Percentiles rank a stretch among this genome's conserved stretches.
These are phyloP conservation scores for Cettia cetti DNA, from an alignment of 2,113 vertebrate species.

Conservation along the genomic window DNA sequence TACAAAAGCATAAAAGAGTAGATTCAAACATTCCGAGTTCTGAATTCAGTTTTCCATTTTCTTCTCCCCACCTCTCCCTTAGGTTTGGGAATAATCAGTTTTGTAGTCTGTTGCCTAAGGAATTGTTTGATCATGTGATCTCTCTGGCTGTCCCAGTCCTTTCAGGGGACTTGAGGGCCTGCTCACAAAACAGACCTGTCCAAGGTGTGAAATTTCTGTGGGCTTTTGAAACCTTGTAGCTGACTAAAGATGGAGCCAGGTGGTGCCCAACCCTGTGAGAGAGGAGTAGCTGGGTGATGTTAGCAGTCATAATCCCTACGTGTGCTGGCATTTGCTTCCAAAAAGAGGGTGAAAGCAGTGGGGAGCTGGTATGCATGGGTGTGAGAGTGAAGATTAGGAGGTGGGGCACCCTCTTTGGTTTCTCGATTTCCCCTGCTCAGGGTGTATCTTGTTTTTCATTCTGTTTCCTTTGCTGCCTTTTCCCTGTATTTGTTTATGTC, in stretches of 20 bases:
- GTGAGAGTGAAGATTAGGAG: rapidly evolving
- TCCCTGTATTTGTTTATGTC: background rate
- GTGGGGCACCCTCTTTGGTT: background rate
- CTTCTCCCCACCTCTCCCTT: background rate
- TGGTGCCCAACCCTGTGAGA: rapidly evolving
- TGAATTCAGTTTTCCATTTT: background rate
- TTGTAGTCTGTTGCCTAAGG: background rate
- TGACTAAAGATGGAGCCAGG: background rate
- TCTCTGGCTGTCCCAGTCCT: background rate
- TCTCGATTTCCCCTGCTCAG: background rate
- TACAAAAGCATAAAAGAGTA: background rate
- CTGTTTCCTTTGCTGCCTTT: background rate
- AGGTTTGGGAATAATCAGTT: background rate
- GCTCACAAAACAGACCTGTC: background rate
- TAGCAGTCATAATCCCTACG: rapidly evolving
- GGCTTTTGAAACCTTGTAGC: background rate
- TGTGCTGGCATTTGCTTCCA: background rate
- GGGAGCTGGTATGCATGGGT: background rate
- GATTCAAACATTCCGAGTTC: background rate
- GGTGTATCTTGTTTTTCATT: background rate
- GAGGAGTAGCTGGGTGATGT: background rate
- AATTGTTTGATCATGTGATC: rapidly evolving
- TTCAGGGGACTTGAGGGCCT: background rate
- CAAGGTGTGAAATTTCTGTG: background rate
- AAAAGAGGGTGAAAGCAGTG: background rate